Evolutionary conservation across 2,888 invertebrate species (phyloP).

Genomic region (Myopa tessellatipennis): DNA sequence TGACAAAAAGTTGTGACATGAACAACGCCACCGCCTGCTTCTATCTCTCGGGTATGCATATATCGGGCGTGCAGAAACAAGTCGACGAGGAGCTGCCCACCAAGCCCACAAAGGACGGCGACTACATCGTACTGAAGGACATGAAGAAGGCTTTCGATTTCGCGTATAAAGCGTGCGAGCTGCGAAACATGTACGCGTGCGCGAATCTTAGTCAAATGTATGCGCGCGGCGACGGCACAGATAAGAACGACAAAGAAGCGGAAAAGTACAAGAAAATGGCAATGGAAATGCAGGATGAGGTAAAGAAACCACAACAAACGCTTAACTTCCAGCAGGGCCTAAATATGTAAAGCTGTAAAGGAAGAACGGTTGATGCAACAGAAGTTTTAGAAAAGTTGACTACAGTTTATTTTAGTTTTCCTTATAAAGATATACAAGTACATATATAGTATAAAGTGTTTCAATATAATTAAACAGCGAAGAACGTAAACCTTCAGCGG

Average conservation of each 20-base stretch:
- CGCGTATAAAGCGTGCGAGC: slow-evolving; percentile 83
- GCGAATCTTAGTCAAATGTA: slow-evolving; percentile 91
- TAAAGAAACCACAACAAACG: slow-evolving; percentile 70
- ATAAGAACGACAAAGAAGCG: slow-evolving; percentile 77
- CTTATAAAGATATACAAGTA: neutral
- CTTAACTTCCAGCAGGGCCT: slow-evolving; percentile 72
- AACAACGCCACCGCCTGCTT: slow-evolving; percentile 81
- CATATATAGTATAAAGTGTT: slow-evolving; percentile 3
- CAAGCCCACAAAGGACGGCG: slow-evolving; percentile 56
- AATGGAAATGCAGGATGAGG: slow-evolving; percentile 76
- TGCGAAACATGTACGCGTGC: slow-evolving; percentile 88
- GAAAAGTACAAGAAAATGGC: slow-evolving; percentile 80
- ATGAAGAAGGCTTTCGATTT: slow-evolving; percentile 82
- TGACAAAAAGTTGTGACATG: slow-evolving; percentile 73
- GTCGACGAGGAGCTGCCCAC: slow-evolving; percentile 58
- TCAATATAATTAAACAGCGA: slow-evolving; percentile 2
- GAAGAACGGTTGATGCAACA: slow-evolving; percentile 4
- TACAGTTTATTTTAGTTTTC: slow-evolving; percentile 16
- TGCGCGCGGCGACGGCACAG: slow-evolving; percentile 83
- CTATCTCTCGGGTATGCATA: slow-evolving; percentile 82
- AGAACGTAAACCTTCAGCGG: neutral
- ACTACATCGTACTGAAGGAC: slow-evolving; percentile 74
- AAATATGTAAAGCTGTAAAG: slow-evolving; percentile 36
- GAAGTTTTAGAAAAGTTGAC: slow-evolving; percentile 22
- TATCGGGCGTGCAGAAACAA: slow-evolving; percentile 77